phyloP scores from a whole-genome alignment of 2,797 vertebrate genomes.

The Gastrophryne carolinensis region DNA sequence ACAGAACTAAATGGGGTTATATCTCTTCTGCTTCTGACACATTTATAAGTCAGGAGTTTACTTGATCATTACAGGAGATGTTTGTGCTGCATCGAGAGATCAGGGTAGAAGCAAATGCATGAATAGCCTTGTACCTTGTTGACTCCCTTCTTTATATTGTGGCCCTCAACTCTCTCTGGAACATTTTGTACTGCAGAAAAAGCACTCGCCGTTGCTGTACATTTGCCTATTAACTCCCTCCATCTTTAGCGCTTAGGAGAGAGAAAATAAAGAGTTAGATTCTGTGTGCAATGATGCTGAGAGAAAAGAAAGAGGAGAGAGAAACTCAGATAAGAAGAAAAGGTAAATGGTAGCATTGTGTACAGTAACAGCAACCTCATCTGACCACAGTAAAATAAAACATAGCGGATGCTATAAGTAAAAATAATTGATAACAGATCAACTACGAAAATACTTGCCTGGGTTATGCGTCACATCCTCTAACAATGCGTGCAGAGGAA shows the following conservation, averaged over 20 bases:
- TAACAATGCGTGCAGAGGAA: too few species aligned
- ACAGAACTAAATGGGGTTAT: slow-evolving; percentile 13
- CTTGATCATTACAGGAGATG: neutral
- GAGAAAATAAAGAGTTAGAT: slow-evolving; percentile 23
- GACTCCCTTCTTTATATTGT: slow-evolving; percentile 2
- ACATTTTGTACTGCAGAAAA: slow-evolving; percentile 27
- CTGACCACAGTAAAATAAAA: too few species aligned
- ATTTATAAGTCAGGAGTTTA: slow-evolving; percentile 36
- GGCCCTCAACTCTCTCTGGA: neutral
- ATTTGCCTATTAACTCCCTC: neutral
- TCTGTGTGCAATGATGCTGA: neutral
- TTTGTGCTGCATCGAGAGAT: neutral
- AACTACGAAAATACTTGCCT: too few species aligned
- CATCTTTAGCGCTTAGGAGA: neutral
- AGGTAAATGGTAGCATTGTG: too few species aligned
- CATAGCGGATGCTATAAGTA: too few species aligned
- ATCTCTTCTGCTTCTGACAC: neutral
- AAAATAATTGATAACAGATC: too few species aligned
- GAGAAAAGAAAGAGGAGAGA: neutral
- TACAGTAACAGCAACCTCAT: too few species aligned
- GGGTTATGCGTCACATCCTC: too few species aligned
- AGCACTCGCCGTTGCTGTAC: neutral
- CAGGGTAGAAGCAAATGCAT: slow-evolving; percentile 20
- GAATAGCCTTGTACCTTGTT: slow-evolving; percentile 22
- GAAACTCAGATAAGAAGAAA: neutral